phyloP scores from a whole-genome alignment of 2,113 vertebrate genomes.

The Pelecanus crispus region DNA sequence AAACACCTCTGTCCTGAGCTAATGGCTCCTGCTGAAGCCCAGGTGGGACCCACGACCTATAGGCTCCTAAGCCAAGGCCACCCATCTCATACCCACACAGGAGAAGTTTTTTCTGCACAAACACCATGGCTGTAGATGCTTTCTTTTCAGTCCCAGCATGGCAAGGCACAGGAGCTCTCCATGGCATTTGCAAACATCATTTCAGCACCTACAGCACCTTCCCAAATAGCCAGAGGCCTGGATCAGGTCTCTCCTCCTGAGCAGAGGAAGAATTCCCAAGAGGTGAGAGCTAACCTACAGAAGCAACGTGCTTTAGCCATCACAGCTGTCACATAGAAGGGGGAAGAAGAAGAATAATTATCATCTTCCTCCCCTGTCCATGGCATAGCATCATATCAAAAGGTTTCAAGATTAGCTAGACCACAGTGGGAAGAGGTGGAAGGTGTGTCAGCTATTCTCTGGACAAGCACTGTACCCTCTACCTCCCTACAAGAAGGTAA shows the following conservation, averaged over 20 bases:
- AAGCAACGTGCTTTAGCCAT: fast-evolving
- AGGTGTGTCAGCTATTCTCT: not conserved
- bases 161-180: not conserved
- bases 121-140: not conserved
- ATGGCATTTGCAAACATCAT: not conserved
- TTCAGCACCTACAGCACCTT: not conserved
- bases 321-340: not conserved
- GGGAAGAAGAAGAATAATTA: not conserved
- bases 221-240: not conserved
- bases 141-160: not conserved
- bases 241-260: not conserved
- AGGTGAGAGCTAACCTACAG: not conserved
- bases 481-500: not conserved
- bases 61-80: not conserved
- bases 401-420: not conserved
- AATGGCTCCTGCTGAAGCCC: not conserved
- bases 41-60: fast-evolving
- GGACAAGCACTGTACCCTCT: too few species aligned
- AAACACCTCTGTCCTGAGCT: not conserved
- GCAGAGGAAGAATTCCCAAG: not conserved
- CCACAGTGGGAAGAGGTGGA: not conserved
- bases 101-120: not conserved
- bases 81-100: fast-evolving
- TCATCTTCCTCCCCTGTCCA: not conserved
- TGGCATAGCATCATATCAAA: not conserved